These are phyloP conservation scores for Oppia nitens DNA, from an alignment of 1,140 invertebrate genomes.

Conservation along the genomic window DNA sequence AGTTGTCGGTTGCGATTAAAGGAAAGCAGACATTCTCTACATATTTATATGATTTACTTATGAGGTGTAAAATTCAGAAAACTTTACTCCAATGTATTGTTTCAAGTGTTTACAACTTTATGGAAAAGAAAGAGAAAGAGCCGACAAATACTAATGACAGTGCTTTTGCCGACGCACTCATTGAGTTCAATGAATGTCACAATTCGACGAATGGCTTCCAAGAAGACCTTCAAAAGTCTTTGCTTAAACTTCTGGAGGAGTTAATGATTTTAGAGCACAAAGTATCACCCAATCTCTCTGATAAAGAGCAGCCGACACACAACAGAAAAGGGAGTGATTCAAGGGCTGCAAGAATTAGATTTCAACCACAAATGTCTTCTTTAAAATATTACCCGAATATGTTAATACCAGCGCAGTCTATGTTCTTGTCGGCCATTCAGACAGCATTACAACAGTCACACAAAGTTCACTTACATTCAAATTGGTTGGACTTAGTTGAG, in stretches of 20 bases:
- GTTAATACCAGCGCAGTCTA: slow-evolving; percentile 57
- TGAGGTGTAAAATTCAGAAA: slow-evolving; percentile 70
- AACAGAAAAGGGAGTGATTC: slow-evolving; percentile 2
- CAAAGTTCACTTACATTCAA: slow-evolving; percentile 48
- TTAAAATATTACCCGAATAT: slow-evolving; percentile 24
- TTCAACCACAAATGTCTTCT: slow-evolving; percentile 16
- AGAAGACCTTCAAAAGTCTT: slow-evolving; percentile 18
- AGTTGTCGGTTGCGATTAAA: slow-evolving; percentile 14
- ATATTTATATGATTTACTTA: slow-evolving; percentile 62
- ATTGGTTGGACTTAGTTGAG: slow-evolving; percentile 61
- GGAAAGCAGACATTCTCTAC: slow-evolving; percentile 44
- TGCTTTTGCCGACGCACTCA: slow-evolving; percentile 57
- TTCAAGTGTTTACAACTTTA: slow-evolving; percentile 50
- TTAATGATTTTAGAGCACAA: slow-evolving; percentile 17
- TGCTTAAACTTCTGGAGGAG: slow-evolving; percentile 17
- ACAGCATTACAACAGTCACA: slow-evolving; percentile 46
- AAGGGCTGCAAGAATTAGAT: slow-evolving; percentile 10
- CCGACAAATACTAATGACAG: background rate
- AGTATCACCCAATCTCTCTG: background rate
- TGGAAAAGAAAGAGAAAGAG: slow-evolving; percentile 21
- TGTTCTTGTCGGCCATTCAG: slow-evolving; percentile 64
- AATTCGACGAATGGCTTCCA: slow-evolving; percentile 17
- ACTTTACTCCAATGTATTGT: slow-evolving; percentile 66
- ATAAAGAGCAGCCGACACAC: slow-evolving; percentile 4
- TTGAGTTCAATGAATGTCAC: slow-evolving; percentile 56